A percentile compares a stretch with the other conserved stretches of the same genome.
Conservation (phyloP, 2,888 invertebrate species). For the Phaonia tiefii region DNA sequence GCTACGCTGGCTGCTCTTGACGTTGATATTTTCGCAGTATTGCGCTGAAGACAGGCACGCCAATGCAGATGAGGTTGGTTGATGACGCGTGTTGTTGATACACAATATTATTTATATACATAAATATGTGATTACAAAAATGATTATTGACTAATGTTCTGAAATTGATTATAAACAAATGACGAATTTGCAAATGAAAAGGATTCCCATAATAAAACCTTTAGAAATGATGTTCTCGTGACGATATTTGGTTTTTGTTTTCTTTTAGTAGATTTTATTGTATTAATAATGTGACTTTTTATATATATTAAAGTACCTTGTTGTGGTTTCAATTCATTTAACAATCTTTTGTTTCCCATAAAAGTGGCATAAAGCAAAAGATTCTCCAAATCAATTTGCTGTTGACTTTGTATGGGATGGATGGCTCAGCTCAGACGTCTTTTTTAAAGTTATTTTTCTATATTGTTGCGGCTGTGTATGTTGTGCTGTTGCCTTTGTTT, state of each 20-base stretch:
- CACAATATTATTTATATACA: constrained; percentile 11
- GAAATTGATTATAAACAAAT: not conserved
- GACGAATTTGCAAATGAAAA: too few species aligned
- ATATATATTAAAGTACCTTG: constrained; percentile 27
- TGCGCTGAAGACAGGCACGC: not conserved
- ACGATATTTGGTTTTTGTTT: not conserved
- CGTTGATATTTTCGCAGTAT: not conserved
- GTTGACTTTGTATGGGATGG: too few species aligned
- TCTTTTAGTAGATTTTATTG: not conserved
- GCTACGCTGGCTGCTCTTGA: not conserved
- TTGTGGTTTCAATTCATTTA: constrained; percentile 37
- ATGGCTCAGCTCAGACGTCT: too few species aligned
- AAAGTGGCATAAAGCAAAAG: constrained; percentile 39
- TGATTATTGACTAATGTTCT: constrained; percentile 6
- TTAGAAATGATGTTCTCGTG: not conserved
- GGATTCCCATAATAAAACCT: too few species aligned
- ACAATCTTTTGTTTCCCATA: constrained; percentile 56
- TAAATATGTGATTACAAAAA: not conserved
- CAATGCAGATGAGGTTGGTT: not conserved
- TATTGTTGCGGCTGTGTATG: constrained; percentile 51
- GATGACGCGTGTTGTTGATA: not conserved
- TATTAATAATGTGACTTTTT: too few species aligned
- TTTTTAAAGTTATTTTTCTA: constrained; percentile 17
- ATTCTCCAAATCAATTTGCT: too few species aligned
- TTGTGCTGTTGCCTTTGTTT: constrained; percentile 43